Base-by-base conservation (phyloP, 2,888 invertebrate genomes). In the Scotopteryx bipunctaria region DNA sequence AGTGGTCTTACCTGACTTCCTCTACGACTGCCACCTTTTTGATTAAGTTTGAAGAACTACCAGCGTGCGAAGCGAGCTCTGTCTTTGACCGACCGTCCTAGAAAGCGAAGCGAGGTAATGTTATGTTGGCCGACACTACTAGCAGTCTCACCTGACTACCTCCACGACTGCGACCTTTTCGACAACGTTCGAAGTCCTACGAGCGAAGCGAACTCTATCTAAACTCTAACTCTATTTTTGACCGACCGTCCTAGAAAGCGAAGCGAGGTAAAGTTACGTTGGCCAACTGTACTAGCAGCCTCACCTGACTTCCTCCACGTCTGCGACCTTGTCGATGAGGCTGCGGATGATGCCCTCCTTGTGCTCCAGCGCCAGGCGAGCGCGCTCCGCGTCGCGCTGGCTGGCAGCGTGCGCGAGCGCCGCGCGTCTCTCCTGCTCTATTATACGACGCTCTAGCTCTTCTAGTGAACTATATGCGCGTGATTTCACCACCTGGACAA, bases 121-220 rank as follows among this genome's bases (percentile, higher is more conserved):
- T n/a, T n/a, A n/a, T n/a, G n/a, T n/a, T n/a, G n/a, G n/a, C n/a
- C n/a, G n/a, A n/a, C n/a, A n/a, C n/a, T n/a, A n/a, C n/a, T n/a
- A n/a, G n/a, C n/a, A n/a, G n/a, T 8, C 70, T 62, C 3, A 85
- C 88, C 38, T 38, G 15, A 38, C 38, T 25, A 25, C 38, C 9
- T 38, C 38, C 2, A 38, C 38, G 15, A 25, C 38, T 8, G 38
- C 38, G 15, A 38, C 38, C 38, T 38, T 86, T 23, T 87, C 86
- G 0, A 89, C 83, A 9, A 89, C n/a, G n/a, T n/a, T n/a, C n/a
- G n/a, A n/a, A n/a, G n/a, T n/a, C n/a, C n/a, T n/a, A n/a, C n/a
- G n/a, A n/a, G n/a, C n/a, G n/a, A n/a, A n/a, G n/a, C n/a, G n/a
- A 81, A 40, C 81, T 86, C 66, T 89, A 88, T 63, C 89, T 89